Base-by-base conservation (phyloP, 2,888 invertebrate species). In the Platynereis dumerilii region DNA sequence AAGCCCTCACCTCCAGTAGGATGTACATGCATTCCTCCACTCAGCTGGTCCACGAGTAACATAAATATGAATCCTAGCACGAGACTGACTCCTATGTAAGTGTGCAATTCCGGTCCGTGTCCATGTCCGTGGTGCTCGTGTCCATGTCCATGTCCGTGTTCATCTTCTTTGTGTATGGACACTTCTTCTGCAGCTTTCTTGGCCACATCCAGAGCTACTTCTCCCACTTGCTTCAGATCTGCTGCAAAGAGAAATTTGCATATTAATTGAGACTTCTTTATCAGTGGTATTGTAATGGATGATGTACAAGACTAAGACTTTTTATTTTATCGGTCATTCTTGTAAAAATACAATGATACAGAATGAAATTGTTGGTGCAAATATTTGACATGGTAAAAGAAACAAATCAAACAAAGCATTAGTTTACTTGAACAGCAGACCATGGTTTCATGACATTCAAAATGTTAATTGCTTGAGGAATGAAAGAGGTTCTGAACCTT, bases 31-130 rank as follows among this genome's bases (percentile, higher is more conserved):
- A 56, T 52, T 5, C 74, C 76, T 5, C 80, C 78, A 17, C 85
- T 82, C 70, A 88, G 86, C 81, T 99, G 96, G 84, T 99, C 99
- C 0, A 99, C 91, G 15, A 99, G 84, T 71, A 99, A 87, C 99
- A 99, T 99, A 81, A 98, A 94, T 44, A 99, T 91, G 83, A 99
- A 99, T 17, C 99, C 97, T 64, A 94, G 85, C 17, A 99, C 94
- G 67, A 99, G 87, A 26, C 95, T 93, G 69, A 96, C 87, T 2
- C 99, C 99, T 76, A 99, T 96, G 61, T 91, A 88, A 2, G 91
- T 88, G 81, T 93, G 91, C 39, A 91, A 86, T 79, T 92, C 91
- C 7, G 72, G 63, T 64, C 72, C 69, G 60, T 76, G 76, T 12
- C 67, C 55, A 28, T 74, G 72, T 20, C 68, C 64, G 22, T 58